Percentiles rank a stretch among this genome's conserved stretches.
Conservation (phyloP, 2,113 vertebrate genomes). For the Guaruba guarouba region DNA sequence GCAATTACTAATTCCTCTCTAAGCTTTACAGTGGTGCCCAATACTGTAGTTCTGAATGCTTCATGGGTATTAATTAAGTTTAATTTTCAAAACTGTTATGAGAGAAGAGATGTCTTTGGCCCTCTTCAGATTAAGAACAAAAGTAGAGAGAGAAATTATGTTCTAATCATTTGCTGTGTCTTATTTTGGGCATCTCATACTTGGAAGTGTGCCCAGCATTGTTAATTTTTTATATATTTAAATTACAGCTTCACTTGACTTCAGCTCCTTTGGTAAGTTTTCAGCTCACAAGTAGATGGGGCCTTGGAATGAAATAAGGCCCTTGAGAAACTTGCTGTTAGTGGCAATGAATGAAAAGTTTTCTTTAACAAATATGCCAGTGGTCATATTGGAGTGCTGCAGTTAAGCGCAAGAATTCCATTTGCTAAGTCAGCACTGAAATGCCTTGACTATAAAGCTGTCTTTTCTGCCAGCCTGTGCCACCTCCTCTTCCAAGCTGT, state of each 20-base stretch:
- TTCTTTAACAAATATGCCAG: background rate
- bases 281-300: background rate
- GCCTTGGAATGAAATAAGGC: background rate
- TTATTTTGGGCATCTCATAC: background rate
- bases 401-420: background rate
- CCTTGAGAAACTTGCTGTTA: background rate
- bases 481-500: background rate
- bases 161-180: background rate
- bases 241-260: background rate
- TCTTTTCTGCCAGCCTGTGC: background rate
- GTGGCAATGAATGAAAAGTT: background rate
- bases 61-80: slow-evolving; percentile 5
- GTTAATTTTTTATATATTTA: slow-evolving; percentile 26
- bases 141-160: background rate
- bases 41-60: slow-evolving; percentile 1
- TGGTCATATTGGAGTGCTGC: background rate
- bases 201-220: slow-evolving; percentile 12
- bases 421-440: background rate
- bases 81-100: slow-evolving; percentile 10
- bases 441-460: background rate
- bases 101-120: background rate
- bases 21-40: background rate
- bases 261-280: background rate
- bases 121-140: slow-evolving; percentile 20
- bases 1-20: slow-evolving; percentile 12